Evolutionary conservation across 2,113 vertebrate species (phyloP).

Genomic region (Crotophaga sulcirostris): DNA sequence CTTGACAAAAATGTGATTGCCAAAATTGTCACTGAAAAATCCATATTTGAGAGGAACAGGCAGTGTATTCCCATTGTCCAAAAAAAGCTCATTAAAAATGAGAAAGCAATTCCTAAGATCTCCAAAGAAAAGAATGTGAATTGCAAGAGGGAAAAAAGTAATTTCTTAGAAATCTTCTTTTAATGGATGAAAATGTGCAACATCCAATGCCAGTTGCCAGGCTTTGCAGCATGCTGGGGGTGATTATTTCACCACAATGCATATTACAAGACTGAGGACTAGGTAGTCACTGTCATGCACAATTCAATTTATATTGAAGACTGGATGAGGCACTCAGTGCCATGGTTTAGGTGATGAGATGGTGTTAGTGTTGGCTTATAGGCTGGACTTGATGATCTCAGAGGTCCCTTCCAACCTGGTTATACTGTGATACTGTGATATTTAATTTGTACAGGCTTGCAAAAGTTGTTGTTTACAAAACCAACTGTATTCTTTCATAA

Average conservation of each 20-base stretch:
- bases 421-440: too few relatives aligned
- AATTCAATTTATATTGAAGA: background rate
- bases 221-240: background rate
- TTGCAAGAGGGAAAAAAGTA: background rate
- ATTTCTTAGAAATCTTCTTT: background rate
- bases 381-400: too few relatives aligned
- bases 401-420: too few relatives aligned
- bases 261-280: background rate
- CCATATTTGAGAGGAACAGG: background rate
- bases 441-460: background rate
- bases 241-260: background rate
- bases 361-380: too few relatives aligned
- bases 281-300: background rate
- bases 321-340: too few relatives aligned
- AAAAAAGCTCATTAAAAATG: background rate
- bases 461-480: background rate
- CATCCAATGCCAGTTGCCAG: background rate
- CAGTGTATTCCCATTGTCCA: background rate
- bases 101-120: background rate
- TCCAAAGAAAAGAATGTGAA: background rate
- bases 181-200: background rate
- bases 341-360: too few relatives aligned
- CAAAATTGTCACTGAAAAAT: conserved; percentile 20
- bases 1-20: conserved; percentile 6
- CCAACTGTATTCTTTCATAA: background rate